Conservation (phyloP, 2,888 invertebrate genomes). For the Tachina grossa region DNA sequence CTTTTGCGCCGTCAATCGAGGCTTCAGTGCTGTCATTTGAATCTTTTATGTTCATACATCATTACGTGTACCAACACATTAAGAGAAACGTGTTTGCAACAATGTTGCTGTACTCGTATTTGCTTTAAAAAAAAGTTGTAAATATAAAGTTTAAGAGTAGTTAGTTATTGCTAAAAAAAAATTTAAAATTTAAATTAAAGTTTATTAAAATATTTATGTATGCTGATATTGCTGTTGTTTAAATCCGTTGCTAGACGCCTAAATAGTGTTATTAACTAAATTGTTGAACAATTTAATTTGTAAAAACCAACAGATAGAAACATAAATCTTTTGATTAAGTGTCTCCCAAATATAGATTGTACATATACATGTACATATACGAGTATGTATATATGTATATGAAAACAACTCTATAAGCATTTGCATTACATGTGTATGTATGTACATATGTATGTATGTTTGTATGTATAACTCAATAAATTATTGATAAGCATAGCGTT, state of each 20-base stretch:
- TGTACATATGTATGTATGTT: background rate
- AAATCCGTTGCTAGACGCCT: background rate
- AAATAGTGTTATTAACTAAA: constrained; percentile 30
- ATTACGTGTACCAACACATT: background rate
- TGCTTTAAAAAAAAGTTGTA: constrained; percentile 30
- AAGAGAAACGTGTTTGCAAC: constrained; percentile 60
- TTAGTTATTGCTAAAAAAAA: background rate
- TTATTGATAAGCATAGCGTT: background rate
- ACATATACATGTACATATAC: too few relatives aligned
- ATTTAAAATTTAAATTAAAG: background rate
- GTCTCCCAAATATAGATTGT: background rate
- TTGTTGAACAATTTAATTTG: constrained; percentile 24
- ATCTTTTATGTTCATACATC: background rate
- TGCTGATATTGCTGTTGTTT: background rate
- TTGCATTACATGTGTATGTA: too few relatives aligned
- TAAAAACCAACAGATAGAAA: background rate
- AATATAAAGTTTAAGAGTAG: background rate
- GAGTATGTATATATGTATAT: too few relatives aligned
- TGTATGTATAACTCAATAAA: background rate
- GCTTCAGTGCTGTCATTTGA: background rate
- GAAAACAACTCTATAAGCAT: too few relatives aligned
- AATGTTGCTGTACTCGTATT: constrained; percentile 52
- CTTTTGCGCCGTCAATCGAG: background rate
- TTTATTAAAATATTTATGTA: background rate
- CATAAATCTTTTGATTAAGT: background rate